Evolutionary conservation across 1,140 invertebrate species (phyloP).

Genomic region (Bombyx mandarina): DNA sequence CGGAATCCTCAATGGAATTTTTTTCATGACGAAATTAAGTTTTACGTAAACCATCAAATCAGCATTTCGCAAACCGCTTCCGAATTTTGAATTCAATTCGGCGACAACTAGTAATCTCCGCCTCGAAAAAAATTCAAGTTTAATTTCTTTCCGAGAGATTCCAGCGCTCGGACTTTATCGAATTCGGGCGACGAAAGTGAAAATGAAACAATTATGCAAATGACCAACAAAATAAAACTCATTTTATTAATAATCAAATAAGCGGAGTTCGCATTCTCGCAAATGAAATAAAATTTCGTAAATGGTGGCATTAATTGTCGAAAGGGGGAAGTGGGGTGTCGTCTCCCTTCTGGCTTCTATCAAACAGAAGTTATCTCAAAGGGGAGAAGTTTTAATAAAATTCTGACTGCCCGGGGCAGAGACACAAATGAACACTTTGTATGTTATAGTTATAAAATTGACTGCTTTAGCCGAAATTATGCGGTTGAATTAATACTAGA

Average conservation of each 20-base stretch:
- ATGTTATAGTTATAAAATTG: conserved; percentile 27
- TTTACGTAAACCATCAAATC: background rate
- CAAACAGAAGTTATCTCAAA: conserved; percentile 60
- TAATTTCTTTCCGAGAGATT: conserved; percentile 43
- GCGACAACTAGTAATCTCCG: conserved; percentile 10
- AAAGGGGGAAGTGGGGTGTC: conserved; percentile 8
- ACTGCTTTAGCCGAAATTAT: conserved; percentile 26
- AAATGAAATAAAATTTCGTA: conserved; percentile 62
- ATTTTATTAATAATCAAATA: conserved; percentile 65
- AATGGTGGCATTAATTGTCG: conserved; percentile 60
- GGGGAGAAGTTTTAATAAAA: conserved; percentile 65
- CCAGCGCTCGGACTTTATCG: conserved; percentile 28
- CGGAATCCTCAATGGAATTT: background rate
- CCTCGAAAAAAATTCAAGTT: conserved; percentile 15
- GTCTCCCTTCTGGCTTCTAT: conserved; percentile 44
- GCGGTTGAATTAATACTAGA: conserved; percentile 18
- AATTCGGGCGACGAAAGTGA: conserved; percentile 38
- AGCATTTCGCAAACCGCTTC: background rate
- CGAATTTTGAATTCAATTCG: background rate
- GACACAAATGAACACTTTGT: too few species aligned
- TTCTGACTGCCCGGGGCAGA: conserved; percentile 40
- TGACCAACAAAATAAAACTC: conserved; percentile 57
- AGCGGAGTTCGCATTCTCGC: conserved; percentile 44
- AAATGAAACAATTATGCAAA: conserved; percentile 66
- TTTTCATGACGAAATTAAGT: background rate